Conservation (phyloP, 2,797 vertebrate species). For the Halcyon chelicuti region DNA sequence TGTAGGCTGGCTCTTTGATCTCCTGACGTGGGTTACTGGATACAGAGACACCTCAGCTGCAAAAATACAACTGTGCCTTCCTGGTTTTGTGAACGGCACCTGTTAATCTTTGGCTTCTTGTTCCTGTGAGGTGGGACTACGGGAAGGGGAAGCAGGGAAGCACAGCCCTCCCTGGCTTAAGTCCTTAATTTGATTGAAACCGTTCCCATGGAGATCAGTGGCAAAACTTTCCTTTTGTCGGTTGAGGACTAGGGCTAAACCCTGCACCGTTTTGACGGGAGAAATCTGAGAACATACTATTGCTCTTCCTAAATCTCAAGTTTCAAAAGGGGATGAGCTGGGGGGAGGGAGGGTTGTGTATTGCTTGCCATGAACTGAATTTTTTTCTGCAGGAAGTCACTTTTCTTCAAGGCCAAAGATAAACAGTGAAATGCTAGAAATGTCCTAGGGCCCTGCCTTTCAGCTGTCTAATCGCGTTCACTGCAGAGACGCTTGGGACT, state of each 20-base stretch:
- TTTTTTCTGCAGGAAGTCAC: slow-evolving; percentile 42
- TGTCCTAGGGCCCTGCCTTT: slow-evolving; percentile 5
- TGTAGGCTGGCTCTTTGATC: background rate
- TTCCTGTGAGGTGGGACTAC: background rate
- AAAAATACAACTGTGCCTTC: background rate
- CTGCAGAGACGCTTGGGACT: background rate
- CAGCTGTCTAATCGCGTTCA: background rate
- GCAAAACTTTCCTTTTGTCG: background rate
- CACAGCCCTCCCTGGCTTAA: background rate
- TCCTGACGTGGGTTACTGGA: background rate
- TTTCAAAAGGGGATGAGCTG: background rate
- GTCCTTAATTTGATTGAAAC: background rate
- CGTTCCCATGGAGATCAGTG: background rate
- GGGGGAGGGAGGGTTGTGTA: background rate
- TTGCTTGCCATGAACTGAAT: background rate
- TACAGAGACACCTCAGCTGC: background rate
- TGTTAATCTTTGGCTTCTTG: background rate
- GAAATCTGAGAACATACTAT: background rate
- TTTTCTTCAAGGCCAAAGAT: slow-evolving; percentile 29
- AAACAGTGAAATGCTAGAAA: slow-evolving; percentile 24
- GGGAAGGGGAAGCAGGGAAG: background rate
- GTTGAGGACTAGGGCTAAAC: background rate
- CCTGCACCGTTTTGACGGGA: background rate
- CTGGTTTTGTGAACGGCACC: background rate
- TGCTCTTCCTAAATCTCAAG: background rate